Conservation (phyloP, 2,888 invertebrate genomes). For the Empis stercorea region DNA sequence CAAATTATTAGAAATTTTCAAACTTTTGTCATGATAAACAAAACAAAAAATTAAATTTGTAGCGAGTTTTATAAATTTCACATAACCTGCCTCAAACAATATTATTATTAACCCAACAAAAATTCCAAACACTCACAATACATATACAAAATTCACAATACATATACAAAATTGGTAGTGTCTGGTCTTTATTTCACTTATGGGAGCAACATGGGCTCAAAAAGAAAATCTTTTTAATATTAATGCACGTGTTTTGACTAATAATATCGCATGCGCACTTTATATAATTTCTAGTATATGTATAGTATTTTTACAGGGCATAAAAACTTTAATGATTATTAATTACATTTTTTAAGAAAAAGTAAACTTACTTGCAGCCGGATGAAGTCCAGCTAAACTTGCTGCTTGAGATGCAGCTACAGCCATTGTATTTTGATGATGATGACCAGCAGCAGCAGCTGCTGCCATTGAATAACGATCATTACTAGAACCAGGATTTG, state of each 20-base stretch:
- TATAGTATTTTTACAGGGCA: not conserved
- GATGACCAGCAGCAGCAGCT: constrained; percentile 38
- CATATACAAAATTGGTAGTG: not conserved
- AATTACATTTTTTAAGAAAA: too few species aligned
- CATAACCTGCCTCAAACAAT: constrained; percentile 8
- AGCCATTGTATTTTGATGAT: constrained; percentile 59
- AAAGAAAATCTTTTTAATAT: too few species aligned
- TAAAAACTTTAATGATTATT: too few species aligned
- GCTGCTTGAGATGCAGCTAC: constrained; percentile 79
- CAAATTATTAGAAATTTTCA: too few species aligned
- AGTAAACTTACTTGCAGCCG: constrained; percentile 49
- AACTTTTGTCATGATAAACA: too few species aligned
- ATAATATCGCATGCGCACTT: constrained; percentile 16
- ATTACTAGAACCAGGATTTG: constrained; percentile 36
- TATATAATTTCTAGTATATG: not conserved
- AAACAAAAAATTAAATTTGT: too few species aligned
- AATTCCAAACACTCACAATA: not conserved
- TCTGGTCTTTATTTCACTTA: too few species aligned
- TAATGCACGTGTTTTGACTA: constrained; percentile 20
- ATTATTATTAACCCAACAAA: not conserved
- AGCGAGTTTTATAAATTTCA: not conserved
- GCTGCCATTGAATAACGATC: constrained; percentile 34
- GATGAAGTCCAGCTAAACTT: constrained; percentile 59
- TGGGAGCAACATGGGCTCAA: too few species aligned
- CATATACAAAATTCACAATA: not conserved